Base-by-base conservation (phyloP, 2,888 invertebrate genomes). In the Cenopis cana region DNA sequence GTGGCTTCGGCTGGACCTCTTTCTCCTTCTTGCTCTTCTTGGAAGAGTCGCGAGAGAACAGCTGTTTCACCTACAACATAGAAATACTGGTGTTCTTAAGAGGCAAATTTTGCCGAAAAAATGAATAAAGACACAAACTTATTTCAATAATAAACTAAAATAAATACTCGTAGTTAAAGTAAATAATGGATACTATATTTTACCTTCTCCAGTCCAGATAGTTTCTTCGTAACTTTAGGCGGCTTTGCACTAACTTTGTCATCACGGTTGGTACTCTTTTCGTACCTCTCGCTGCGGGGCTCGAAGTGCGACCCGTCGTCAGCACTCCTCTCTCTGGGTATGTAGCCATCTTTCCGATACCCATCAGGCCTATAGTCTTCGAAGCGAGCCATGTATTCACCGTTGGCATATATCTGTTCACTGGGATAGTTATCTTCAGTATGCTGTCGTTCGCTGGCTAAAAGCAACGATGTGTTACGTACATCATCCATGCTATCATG, bases 121-220 rank as follows among this genome's bases (percentile, higher is more conserved):
- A 24, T n/a, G n/a, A n/a, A n/a, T n/a, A n/a, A n/a, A n/a, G n/a
- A n/a, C n/a, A n/a, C 24, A 24, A 24, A 24, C 24, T 1, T 4
- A 24, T 24, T 24, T 24, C 24, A 24, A 24, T 24, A 24, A 33
- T 33, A 8, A 8, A 33, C 33, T 33, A 33, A 33, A 33, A 5
- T 29, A 29, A 29, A 29, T 29, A 29, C n/a, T n/a, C n/a, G n/a
- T n/a, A n/a, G 29, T 5, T 29, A 5, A 29, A 29, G 14, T 41
- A 6, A 11, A 0, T 41, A 46, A 46, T 46, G 46, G 38, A 50
- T 14, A 17, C 11, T 41, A 17, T 46, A 54, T 20, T 38, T 56
- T 88, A 96, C 96, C 93, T 96, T 96, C 88, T 96, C 96, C 79
- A 96, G 94, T 80, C 96, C 95, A 87, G 96, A 95, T 78, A 95